Percentiles rank a stretch among this genome's conserved stretches.
These are phyloP conservation scores for Theonella swinhoei DNA, from an alignment of 37 sponge, comb jelly and placozoan genomes.

Conservation along the genomic window DNA sequence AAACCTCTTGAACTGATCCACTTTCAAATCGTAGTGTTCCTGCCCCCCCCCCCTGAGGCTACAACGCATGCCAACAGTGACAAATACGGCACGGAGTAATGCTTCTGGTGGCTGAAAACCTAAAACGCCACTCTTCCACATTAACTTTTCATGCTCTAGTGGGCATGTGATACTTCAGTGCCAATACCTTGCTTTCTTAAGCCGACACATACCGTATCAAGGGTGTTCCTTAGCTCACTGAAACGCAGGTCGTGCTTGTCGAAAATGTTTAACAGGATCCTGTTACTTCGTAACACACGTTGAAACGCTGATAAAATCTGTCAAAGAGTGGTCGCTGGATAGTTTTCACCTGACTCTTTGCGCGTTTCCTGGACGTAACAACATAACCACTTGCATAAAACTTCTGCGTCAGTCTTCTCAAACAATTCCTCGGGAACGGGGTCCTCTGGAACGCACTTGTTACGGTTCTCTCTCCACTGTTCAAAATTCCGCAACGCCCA, in stretches of 20 bases:
- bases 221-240: not conserved
- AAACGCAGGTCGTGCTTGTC: constrained; percentile 3
- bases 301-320: not conserved
- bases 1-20: not conserved
- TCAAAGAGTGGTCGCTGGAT: constrained; percentile 10
- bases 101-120: constrained; percentile 5
- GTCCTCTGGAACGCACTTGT: not conserved
- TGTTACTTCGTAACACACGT: not conserved
- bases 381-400: not conserved
- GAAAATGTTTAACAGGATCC: constrained; percentile 2
- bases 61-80: constrained; percentile 7
- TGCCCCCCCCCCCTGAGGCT: constrained; percentile 13
- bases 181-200: constrained; percentile 7
- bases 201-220: not conserved
- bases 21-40: constrained; percentile 15
- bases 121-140: constrained; percentile 33
- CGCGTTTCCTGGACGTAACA: not conserved
- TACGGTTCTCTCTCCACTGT: constrained; percentile 7
- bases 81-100: not conserved
- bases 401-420: not conserved
- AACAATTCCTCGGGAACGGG: constrained; percentile 3
- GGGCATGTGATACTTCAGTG: not conserved
- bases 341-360: not conserved
- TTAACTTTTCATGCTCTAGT: not conserved
- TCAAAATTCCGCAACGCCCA: constrained; percentile 20